A percentile compares a stretch with the other conserved stretches of the same genome.
phyloP scores from a whole-genome alignment of 1,140 invertebrate genomes.

The Drosophila grimshawi region DNA sequence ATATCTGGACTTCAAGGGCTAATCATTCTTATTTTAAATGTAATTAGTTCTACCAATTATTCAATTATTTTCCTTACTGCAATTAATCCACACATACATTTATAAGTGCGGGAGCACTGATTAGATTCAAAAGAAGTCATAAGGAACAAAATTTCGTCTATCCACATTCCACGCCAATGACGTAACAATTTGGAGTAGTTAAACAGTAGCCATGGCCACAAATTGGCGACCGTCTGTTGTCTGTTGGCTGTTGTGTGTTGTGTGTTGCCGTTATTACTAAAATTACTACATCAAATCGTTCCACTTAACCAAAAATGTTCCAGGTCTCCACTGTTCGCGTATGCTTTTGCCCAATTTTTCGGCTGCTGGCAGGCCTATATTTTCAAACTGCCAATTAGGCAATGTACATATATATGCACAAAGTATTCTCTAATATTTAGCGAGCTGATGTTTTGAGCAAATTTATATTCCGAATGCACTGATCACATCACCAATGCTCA shows the following conservation, averaged over 20 bases:
- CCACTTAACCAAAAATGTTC: conserved; percentile 72
- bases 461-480: conserved; percentile 49
- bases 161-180: conserved; percentile 66
- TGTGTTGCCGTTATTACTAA: conserved; percentile 66
- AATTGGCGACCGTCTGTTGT: conserved; percentile 64
- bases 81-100: background rate
- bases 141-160: conserved; percentile 19
- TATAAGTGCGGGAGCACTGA: conserved; percentile 35
- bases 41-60: no score
- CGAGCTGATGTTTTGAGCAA: conserved; percentile 30
- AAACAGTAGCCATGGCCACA: conserved; percentile 71
- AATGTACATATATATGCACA: conserved; percentile 33
- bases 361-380: conserved; percentile 25
- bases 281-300: conserved; percentile 78
- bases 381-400: conserved; percentile 68
- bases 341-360: conserved; percentile 42
- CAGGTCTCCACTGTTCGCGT: conserved; percentile 37
- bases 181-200: conserved; percentile 70
- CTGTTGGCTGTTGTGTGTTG: no score
- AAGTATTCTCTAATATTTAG: conserved; percentile 50
- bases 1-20: no score
- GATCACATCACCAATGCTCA: no score
- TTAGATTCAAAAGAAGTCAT: conserved; percentile 1
- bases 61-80: background rate
- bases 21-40: no score